Conservation (phyloP, 2,113 vertebrate species). For the Bettongia penicillata region DNA sequence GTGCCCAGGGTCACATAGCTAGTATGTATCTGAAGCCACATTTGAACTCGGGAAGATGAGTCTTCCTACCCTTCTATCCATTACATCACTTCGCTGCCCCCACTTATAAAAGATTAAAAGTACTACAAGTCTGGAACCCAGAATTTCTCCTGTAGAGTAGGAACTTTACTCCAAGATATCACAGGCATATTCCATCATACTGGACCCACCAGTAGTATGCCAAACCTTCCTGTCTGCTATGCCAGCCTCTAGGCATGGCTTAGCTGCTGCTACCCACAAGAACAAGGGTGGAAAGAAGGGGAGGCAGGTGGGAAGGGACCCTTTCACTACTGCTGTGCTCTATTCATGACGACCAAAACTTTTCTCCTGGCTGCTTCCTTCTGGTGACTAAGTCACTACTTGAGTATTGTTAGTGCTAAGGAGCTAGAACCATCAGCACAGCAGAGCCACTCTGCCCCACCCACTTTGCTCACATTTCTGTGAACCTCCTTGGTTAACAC, state of each 20-base stretch:
- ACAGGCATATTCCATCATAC: neutral
- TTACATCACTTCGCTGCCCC: neutral
- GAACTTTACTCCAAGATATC: too few relatives aligned
- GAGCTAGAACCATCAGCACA: neutral
- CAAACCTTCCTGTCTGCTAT: neutral
- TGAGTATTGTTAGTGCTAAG: neutral
- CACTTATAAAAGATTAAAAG: neutral
- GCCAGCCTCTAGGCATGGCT: neutral
- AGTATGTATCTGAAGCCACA: too few relatives aligned
- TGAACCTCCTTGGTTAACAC: slow-evolving; percentile 36
- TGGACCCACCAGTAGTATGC: neutral
- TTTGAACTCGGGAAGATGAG: too few relatives aligned
- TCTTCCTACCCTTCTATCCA: neutral
- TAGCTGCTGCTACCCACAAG: neutral
- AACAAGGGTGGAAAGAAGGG: too few relatives aligned
- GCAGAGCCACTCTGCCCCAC: neutral
- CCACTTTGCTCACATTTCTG: neutral
- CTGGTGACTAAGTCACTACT: slow-evolving; percentile 13
- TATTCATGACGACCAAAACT: neutral
- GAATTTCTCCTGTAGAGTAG: too few relatives aligned
- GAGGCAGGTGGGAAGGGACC: too few relatives aligned
- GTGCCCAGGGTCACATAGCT: too few relatives aligned
- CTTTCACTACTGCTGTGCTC: neutral
- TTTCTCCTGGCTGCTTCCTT: slow-evolving; percentile 56
- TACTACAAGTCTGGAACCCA: neutral